Conservation (phyloP, 1,140 invertebrate species). For the Papilio glaucus region DNA sequence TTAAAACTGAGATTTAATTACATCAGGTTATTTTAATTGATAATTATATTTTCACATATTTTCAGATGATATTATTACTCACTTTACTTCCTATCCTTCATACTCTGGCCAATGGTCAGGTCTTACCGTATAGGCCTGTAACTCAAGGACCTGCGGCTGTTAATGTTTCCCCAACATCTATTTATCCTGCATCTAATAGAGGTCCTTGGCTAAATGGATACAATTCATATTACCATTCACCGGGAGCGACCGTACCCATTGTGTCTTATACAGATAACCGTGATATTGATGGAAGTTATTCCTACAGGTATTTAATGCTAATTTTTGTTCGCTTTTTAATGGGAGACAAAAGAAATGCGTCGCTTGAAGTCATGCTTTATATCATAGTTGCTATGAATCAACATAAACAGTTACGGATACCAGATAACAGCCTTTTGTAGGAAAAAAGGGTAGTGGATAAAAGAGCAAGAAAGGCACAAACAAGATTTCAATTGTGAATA, state of each 20-base stretch:
- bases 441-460: too few species aligned
- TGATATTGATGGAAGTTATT: constrained; percentile 70
- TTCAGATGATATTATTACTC: constrained; percentile 13
- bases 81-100: neutral
- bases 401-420: too few species aligned
- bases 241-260: constrained; percentile 63
- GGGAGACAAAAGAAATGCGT: too few species aligned
- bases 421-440: too few species aligned
- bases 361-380: too few species aligned
- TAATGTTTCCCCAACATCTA: neutral
- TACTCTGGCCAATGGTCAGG: neutral
- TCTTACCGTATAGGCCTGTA: neutral
- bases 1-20: too few species aligned
- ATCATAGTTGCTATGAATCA: too few species aligned
- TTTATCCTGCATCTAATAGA: constrained; percentile 32
- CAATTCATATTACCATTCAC: constrained; percentile 59
- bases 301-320: constrained; percentile 63
- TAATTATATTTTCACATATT: neutral
- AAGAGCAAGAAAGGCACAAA: too few species aligned
- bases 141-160: neutral
- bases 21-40: too few species aligned
- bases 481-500: too few species aligned
- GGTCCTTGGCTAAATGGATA: constrained; percentile 46
- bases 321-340: constrained; percentile 12
- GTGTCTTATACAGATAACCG: constrained; percentile 70